A percentile compares a stretch with the other conserved stretches of the same genome.
Conservation (phyloP, 2,113 vertebrate genomes). For the Corythornis madagascariensis region DNA sequence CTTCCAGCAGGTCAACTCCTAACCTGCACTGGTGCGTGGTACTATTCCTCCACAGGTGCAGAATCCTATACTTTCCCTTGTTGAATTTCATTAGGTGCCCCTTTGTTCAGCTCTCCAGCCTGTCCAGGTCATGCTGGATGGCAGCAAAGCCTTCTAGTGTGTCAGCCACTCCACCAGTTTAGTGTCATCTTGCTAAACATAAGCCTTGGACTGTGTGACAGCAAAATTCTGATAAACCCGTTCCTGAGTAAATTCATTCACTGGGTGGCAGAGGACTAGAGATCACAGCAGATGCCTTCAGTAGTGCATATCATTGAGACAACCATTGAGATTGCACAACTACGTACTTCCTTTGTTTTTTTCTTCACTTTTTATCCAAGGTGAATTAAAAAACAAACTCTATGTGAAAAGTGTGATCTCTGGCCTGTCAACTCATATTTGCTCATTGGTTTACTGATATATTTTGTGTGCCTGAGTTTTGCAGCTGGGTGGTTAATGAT, state of each 20-base stretch:
- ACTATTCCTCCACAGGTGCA: no score
- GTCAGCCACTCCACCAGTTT: no score
- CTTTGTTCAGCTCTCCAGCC: no score
- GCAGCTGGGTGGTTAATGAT: not conserved
- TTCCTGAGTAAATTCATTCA: not conserved
- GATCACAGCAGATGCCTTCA: not conserved
- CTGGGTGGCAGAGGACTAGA: not conserved
- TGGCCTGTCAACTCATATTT: not conserved
- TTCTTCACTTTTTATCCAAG: not conserved
- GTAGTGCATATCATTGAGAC: not conserved
- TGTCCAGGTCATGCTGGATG: no score
- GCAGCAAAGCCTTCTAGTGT: no score
- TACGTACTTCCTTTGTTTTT: not conserved
- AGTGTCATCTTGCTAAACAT: not conserved
- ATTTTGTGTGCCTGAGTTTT: not conserved
- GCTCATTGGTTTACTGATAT: rapidly evolving
- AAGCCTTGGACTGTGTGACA: not conserved
- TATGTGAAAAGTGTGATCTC: not conserved
- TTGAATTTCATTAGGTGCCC: no score
- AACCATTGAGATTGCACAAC: not conserved
- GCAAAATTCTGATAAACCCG: not conserved
- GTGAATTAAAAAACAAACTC: not conserved
- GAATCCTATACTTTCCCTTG: no score
- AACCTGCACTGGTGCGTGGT: no score
- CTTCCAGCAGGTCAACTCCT: no score